A percentile compares a stretch with the other conserved stretches of the same genome.
phyloP scores from a whole-genome alignment of 2,797 vertebrate species.

The Coregonus sp. region DNA sequence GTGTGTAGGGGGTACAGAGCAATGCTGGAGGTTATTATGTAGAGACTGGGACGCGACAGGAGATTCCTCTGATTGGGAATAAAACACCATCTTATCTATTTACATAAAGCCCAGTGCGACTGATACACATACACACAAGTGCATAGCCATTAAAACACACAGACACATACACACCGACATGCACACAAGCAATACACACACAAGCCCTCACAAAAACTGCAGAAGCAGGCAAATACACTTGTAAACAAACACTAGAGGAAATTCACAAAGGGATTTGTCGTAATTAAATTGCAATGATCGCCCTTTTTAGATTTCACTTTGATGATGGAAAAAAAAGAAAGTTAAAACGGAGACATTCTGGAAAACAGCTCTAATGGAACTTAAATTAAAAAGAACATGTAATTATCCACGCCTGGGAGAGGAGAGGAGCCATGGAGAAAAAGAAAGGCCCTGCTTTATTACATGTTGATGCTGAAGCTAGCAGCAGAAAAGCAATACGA shows the following conservation, averaged over 20 bases:
- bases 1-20: conserved; percentile 19
- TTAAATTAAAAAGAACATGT: conserved; percentile 68
- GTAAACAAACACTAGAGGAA: conserved; percentile 72
- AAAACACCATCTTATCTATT: conserved; percentile 77
- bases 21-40: conserved; percentile 76
- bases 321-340: conserved; percentile 69
- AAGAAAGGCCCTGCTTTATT: conserved; percentile 41
- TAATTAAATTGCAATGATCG: conserved; percentile 78
- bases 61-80: conserved; percentile 75
- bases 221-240: conserved; percentile 64
- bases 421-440: conserved; percentile 8
- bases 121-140: conserved; percentile 26
- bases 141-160: conserved; percentile 45
- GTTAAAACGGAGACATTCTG: conserved; percentile 45
- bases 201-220: conserved; percentile 43
- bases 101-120: conserved; percentile 70
- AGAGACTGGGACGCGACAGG: conserved; percentile 72
- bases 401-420: conserved; percentile 64
- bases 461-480: conserved; percentile 24
- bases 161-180: conserved; percentile 35
- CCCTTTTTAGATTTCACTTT: conserved; percentile 74
- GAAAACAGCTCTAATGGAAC: conserved; percentile 70
- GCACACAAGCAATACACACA: conserved; percentile 9
- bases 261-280: conserved; percentile 78
- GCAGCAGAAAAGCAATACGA: conserved; percentile 26